phyloP scores from a whole-genome alignment of 2,113 vertebrate genomes.

The Macrotus californicus region DNA sequence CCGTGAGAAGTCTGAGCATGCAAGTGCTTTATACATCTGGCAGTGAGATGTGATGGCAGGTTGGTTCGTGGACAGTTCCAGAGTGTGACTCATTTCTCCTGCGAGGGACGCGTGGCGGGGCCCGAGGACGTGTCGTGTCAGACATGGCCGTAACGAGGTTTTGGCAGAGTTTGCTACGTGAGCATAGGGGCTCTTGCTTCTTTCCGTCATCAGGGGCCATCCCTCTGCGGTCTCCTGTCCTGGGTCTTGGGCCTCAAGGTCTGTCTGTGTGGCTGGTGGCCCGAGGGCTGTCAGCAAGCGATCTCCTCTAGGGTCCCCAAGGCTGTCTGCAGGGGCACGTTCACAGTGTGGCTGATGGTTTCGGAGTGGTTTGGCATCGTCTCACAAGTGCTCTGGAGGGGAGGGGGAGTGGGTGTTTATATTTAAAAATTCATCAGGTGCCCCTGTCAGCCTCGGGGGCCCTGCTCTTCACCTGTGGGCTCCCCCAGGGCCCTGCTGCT shows the following conservation, averaged over 20 bases:
- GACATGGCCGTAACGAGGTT: constrained; percentile 77
- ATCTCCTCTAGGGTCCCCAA: constrained; percentile 96
- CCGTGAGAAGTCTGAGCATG: constrained; percentile 75
- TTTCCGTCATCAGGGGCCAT: constrained; percentile 62
- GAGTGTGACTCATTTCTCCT: constrained; percentile 69
- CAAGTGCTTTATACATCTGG: constrained; percentile 76
- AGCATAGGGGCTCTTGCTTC: constrained; percentile 74
- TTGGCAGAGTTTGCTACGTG: constrained; percentile 76
- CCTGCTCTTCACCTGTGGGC: neutral
- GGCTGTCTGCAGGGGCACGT: constrained; percentile 92
- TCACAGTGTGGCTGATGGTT: constrained; percentile 97
- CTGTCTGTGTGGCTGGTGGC: constrained; percentile 59
- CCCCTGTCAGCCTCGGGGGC: neutral
- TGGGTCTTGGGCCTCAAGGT: constrained; percentile 67
- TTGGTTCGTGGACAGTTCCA: constrained; percentile 72
- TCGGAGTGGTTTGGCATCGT: constrained; percentile 95
- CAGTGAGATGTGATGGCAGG: constrained; percentile 73
- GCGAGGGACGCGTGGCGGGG: constrained; percentile 61
- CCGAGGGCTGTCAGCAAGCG: constrained; percentile 88
- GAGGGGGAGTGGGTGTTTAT: neutral
- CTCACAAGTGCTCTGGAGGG: constrained; percentile 91
- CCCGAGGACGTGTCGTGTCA: constrained; percentile 77
- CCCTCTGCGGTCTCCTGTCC: constrained; percentile 74
- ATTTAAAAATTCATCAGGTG: neutral
- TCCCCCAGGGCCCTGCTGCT: neutral